Evolutionary conservation across 2,888 invertebrate species (phyloP).

Genomic region (Tryphoninae sp.): DNA sequence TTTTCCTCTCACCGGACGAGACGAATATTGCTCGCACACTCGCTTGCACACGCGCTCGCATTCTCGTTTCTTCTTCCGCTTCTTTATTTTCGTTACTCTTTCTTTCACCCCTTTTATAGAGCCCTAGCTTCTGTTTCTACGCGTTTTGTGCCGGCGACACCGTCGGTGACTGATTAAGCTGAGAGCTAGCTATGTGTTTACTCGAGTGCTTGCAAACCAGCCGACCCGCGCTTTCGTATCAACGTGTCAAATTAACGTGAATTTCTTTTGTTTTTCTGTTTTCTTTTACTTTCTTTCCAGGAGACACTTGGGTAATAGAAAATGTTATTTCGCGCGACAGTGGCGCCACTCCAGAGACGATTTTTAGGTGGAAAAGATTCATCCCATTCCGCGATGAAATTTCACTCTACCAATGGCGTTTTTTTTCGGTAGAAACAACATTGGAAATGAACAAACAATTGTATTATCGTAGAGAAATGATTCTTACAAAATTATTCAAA

Average conservation of each 20-base stretch:
- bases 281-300: neutral
- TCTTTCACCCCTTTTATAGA: conserved; percentile 7
- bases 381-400: neutral
- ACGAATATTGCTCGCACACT: conserved; percentile 44
- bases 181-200: conserved; percentile 45
- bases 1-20: conserved; percentile 53
- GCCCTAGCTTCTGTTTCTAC: neutral
- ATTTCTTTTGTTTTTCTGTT: neutral
- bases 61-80: conserved; percentile 16
- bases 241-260: conserved; percentile 22
- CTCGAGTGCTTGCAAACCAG: conserved; percentile 40
- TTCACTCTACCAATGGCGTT: neutral
- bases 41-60: conserved; percentile 33
- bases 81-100: neutral
- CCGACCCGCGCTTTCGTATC: conserved; percentile 12
- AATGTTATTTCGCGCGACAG: neutral
- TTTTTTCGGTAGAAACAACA: neutral
- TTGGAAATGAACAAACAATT: neutral
- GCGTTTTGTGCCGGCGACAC: neutral
- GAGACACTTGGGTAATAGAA: conserved; percentile 1
- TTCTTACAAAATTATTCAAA: too few species aligned
- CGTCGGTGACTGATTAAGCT: conserved; percentile 52
- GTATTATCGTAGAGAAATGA: too few species aligned
- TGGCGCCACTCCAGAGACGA: neutral
- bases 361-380: neutral